Conservation (phyloP, 2,113 vertebrate genomes). For the Sinocyclocheilus grahami region DNA sequence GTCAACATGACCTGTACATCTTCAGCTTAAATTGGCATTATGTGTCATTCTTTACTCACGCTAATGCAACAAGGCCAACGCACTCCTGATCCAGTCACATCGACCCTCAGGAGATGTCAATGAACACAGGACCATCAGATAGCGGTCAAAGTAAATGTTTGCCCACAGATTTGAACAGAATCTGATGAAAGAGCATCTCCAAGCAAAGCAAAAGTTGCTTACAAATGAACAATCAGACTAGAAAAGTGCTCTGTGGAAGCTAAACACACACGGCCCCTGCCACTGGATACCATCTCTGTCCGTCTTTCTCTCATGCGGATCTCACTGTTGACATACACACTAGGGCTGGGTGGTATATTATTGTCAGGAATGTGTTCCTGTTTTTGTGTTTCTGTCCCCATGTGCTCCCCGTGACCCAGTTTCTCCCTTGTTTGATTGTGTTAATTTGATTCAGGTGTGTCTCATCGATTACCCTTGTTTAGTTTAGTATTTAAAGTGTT, state of each 20-base stretch:
- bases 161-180: neutral
- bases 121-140: constrained; percentile 42
- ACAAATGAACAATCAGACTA: neutral
- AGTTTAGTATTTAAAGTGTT: too few species aligned
- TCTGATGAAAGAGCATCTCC: constrained; percentile 8
- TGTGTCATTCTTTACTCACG: constrained; percentile 25
- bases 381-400: too few species aligned
- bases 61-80: constrained; percentile 7
- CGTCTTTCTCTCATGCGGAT: neutral
- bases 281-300: neutral
- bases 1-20: neutral
- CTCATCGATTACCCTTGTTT: too few species aligned
- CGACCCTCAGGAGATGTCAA: constrained; percentile 33
- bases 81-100: constrained; percentile 11
- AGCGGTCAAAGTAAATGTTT: constrained; percentile 11
- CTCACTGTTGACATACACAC: constrained; percentile 25
- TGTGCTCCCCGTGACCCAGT: too few species aligned
- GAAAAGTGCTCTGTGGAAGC: neutral
- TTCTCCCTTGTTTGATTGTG: too few species aligned
- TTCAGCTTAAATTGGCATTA: neutral
- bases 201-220: neutral
- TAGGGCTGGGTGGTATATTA: too few species aligned
- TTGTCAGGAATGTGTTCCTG: too few species aligned
- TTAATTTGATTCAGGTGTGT: too few species aligned
- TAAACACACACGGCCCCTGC: neutral